Evolutionary conservation across 2,797 vertebrate genomes (phyloP).

Genomic region (Hephaestus fuliginosus): DNA sequence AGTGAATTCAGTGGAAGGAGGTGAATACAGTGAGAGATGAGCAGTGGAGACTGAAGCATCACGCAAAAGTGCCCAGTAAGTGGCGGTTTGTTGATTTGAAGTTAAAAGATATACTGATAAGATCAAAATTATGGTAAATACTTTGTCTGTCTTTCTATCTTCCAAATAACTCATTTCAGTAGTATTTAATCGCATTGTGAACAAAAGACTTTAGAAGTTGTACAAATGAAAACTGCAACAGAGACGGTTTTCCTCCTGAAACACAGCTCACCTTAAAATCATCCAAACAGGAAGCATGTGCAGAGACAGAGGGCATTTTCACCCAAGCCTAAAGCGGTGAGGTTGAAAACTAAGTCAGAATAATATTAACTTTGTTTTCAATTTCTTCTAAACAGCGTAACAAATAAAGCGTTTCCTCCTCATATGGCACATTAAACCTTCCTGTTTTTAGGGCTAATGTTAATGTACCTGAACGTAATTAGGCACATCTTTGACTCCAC

Average conservation of each 20-base stretch:
- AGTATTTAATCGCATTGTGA: not conserved
- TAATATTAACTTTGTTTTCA: conserved; percentile 27
- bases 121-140: not conserved
- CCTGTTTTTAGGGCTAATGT: conserved; percentile 50
- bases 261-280: not conserved
- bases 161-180: not conserved
- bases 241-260: not conserved
- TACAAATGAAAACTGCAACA: not conserved
- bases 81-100: not conserved
- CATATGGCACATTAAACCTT: conserved; percentile 31
- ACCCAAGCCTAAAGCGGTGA: not conserved
- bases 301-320: not conserved
- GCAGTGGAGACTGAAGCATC: not conserved
- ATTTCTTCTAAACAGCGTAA: conserved; percentile 9
- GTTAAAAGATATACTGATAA: not conserved
- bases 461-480: conserved; percentile 48
- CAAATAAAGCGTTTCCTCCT: conserved; percentile 23
- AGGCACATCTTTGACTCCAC: conserved; percentile 39
- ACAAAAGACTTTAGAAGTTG: not conserved
- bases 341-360: conserved; percentile 1
- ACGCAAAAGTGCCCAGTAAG: not conserved
- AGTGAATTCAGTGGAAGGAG: not conserved
- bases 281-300: not conserved
- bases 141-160: not conserved
- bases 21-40: not conserved